Percentiles rank a stretch among this genome's conserved stretches.
Evolutionary conservation across 2,888 invertebrate species (phyloP).

Genomic region (Ormia ochracea): DNA sequence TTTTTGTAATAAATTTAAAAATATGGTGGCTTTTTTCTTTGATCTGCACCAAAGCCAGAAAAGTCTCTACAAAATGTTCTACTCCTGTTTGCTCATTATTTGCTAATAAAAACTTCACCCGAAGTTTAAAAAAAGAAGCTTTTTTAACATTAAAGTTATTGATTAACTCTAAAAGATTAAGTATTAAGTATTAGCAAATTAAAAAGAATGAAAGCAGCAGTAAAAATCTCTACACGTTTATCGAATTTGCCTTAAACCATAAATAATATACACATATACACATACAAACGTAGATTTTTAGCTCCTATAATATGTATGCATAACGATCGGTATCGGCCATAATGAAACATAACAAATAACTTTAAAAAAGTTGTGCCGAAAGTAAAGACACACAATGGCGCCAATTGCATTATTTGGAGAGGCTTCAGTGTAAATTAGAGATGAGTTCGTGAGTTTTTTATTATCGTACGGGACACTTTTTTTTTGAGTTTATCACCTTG

Average conservation of each 20-base stretch:
- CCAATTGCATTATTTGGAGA: conserved; percentile 24
- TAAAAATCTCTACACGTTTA: conserved; percentile 26
- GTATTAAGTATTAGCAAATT: background rate
- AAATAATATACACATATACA: conserved; percentile 2
- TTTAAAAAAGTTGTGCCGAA: conserved; percentile 18
- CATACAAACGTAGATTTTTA: no score
- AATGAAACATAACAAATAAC: background rate
- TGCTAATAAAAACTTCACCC: background rate
- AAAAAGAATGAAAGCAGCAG: background rate
- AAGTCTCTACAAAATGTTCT: background rate
- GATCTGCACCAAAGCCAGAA: no score
- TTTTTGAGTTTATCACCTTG: no score
- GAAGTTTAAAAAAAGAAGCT: no score
- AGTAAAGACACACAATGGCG: conserved; percentile 28
- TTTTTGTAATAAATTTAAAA: no score
- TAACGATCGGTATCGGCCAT: background rate
- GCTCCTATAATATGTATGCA: background rate
- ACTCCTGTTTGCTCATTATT: background rate
- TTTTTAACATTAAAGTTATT: conserved; percentile 1
- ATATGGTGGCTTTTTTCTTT: no score
- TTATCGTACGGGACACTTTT: no score
- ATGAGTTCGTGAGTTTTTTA: no score
- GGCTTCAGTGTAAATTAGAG: background rate
- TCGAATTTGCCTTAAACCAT: conserved; percentile 29
- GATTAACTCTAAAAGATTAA: background rate